phyloP scores from a whole-genome alignment of 2,888 invertebrate species.

The Plagiodera versicolora region DNA sequence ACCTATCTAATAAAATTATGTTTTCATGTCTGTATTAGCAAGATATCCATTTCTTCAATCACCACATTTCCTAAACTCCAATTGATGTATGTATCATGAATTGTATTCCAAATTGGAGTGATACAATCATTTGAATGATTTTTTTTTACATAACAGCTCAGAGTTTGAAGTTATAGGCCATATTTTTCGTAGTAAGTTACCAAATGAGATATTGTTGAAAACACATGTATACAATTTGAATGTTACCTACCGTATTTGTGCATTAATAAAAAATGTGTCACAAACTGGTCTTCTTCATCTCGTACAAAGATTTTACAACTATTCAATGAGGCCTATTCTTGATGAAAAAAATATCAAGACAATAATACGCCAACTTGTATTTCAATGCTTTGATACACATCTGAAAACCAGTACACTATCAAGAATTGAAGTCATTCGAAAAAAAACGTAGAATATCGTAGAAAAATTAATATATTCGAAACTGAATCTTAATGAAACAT shows the following conservation, averaged over 20 bases:
- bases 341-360: no score
- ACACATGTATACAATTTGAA: conserved; percentile 57
- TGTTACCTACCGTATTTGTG: conserved; percentile 57
- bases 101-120: background rate
- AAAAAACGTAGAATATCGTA: no score
- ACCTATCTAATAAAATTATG: conserved; percentile 29
- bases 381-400: no score
- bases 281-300: conserved; percentile 8
- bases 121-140: background rate
- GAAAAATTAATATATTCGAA: no score
- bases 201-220: conserved; percentile 48
- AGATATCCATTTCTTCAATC: conserved; percentile 2
- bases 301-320: background rate
- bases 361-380: no score
- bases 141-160: conserved; percentile 10
- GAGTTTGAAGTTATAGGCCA: conserved; percentile 25
- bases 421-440: no score
- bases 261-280: conserved; percentile 52
- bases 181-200: conserved; percentile 52
- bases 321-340: no score
- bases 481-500: no score
- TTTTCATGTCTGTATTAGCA: conserved; percentile 27
- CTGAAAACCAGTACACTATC: no score
- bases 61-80: background rate
- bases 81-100: background rate